Conservation (phyloP, 2,113 vertebrate species). For the Meles meles region DNA sequence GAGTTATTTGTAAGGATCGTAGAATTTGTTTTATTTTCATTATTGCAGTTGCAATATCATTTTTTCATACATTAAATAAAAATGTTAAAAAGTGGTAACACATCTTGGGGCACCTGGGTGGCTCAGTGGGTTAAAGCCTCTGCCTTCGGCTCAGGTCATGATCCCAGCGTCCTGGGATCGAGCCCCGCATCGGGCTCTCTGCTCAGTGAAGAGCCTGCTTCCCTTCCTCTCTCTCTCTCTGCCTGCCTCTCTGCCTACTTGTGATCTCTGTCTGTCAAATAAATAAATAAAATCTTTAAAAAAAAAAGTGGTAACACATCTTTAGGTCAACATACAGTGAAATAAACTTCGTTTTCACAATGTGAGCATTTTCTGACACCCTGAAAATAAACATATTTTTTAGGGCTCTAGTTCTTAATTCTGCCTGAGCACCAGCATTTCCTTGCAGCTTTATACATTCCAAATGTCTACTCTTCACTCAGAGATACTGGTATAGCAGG, state of each 20-base stretch:
- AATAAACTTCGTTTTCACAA: neutral
- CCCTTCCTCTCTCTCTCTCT: no score
- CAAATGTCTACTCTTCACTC: neutral
- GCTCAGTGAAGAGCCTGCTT: no score
- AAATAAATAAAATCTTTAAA: no score
- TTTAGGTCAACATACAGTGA: neutral
- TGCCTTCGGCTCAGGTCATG: no score
- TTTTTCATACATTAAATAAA: constrained; percentile 2
- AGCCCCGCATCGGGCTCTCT: no score
- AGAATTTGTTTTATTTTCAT: neutral
- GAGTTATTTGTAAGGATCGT: neutral
- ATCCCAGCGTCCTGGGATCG: no score
- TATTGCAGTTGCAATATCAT: neutral
- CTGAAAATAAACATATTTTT: neutral
- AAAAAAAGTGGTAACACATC: neutral
- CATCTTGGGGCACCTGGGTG: no score
- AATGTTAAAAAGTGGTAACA: neutral
- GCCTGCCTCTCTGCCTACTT: no score
- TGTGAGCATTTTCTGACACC: neutral
- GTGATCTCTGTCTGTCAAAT: no score
- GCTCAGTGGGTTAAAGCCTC: no score
- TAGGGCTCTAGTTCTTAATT: neutral
- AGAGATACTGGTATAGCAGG: neutral
- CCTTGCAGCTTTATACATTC: neutral
- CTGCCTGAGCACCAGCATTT: no score